Base-by-base conservation (phyloP, 2,113 vertebrate species). In the Lamprotornis superbus region DNA sequence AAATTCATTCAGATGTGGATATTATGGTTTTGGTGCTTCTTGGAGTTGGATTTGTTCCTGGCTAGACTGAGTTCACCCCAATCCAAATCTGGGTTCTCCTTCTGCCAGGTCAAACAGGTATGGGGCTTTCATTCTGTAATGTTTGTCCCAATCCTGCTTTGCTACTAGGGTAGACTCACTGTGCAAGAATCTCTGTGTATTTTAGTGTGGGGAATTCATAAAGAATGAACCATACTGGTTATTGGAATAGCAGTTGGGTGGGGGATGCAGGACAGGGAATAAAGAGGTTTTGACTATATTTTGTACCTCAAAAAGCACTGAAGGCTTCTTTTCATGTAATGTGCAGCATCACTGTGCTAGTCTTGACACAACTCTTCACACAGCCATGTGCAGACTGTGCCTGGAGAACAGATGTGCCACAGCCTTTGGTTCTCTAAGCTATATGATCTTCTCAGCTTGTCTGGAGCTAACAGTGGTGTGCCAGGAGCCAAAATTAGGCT, bases 171-270 rank as follows among this genome's bases (percentile, higher is more conserved):
- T 50, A 12, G 42, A 16, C 20, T 73, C 75, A 18, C 28, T 19
- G 20, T 30, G 28, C 12, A 70, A 33, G 46, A 63, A 47, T 33
- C 25, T 30, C 12, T 12, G 3, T 47, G 23, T 21, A 30, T 49
- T 71, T 82, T 15, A 67, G 33, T 20, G 17, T 17, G 55, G 28
- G 69, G 31, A 52, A 57, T 33, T 69, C 3, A 4, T 75, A 60
- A 87, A 84, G 15, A 12, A 21, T 59, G 15, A 90, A 33, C 60
- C 19, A 46, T 2, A 5, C 2, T 20, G 46, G 15, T 53, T 64
- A 46, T 42, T 14, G 5, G 33, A 56, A 19, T 28, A 44, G 1
- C 40, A n/a, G 21, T 6, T 5, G 7, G 1, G 2, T 15, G 21
- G 18, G 11, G 15, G 4, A 27, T 14, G 15, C 23, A n/a, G 47